Base-by-base conservation (phyloP, 2,888 invertebrate genomes). In the Pachymerium ferrugineum region DNA sequence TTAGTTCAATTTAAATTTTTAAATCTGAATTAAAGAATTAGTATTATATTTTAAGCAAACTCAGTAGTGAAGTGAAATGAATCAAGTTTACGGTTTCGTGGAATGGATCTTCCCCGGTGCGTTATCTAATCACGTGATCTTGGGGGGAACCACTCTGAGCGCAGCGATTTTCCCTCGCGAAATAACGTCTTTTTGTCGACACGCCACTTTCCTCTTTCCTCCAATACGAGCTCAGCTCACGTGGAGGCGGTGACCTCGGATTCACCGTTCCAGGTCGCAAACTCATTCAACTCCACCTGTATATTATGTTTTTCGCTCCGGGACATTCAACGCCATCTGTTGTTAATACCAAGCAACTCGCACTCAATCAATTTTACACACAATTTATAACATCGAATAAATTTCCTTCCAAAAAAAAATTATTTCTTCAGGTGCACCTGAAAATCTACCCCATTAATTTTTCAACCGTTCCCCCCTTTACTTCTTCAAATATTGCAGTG, bases 91-190 rank as follows among this genome's bases (percentile, higher is more conserved):
- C 28, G 62, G 28, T 22, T 62, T 62, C 62, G 14, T 62, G 62
- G 62, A 62, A 62, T 62, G 62, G 62, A 62, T 62, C 25, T n/a
- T 62, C 62, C 62, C 62, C 62, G 10, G 62, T 28, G 28, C 62
- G 62, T 25, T 62, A 62, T 62, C 62, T 62, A 12, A 62, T 62
- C 62, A 62, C 62, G 62, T 62, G 62, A 62, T 62, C 62, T 62
- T 12, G 62, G 62, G 62, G 62, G 28, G 62, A 62, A 62, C 62
- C 62, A 62, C 25, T 62, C 62, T 62, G 62, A 25, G 62, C 22
- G 62, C 62, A 25, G 62, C 62, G 62, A 62, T 62, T 62, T 62
- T 62, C 62, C 62, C 62, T 62, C 62, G 62, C 62, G 62, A 62
- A 62, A 62, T 62, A 62, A 62, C 2, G 62, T 62, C 62, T 62